Base-by-base conservation (phyloP, 2,113 vertebrate genomes). In the Campylomormyrus numenius region DNA sequence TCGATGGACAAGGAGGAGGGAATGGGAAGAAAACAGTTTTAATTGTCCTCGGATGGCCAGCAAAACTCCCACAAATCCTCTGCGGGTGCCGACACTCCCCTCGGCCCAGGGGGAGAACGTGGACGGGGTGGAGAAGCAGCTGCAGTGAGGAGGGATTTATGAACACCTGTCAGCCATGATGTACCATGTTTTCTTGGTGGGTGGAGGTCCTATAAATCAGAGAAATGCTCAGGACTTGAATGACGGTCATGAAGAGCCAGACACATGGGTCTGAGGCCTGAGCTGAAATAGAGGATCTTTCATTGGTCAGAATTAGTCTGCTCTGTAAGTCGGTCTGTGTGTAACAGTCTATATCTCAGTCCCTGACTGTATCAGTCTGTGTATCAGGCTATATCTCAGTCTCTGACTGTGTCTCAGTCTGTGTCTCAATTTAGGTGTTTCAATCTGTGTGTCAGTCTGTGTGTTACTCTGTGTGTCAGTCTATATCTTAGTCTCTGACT, bases 121-220 rank as follows among this genome's bases (percentile, higher is more conserved):
- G 62, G 56, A 3, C 3, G 42, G 56, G 39, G 21, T 52, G 87
- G 45, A 58, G 58, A 88, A 48, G 27, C 49, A 53, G 87, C 27
- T 87, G 27, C 50, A 58, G 27, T 88, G 49, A 50, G 49, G 39
- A 5, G 88, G 21, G 88, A 66, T 66, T 66, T 66, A 70, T 46
- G 62, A 45, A 48, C 58, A 88, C 52, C 88, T 88, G 88, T 46
- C 58, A 70, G 56, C 19, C 27, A 58, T 88, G 87, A 88, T 58
- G 87, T 39, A 88, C 31, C 27, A 39, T 35, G 85, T 87, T 87
- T 50, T 50, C 27, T 7, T 8, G 6, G n/a, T 31, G 27, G 85
- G 48, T 53, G 27, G 49, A 31, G 10, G 48, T 50, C 85, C 85
- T 35, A 50, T 87, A 87, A 87, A 87, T 87, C 85, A 53, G 27